Evolutionary conservation across 2,113 vertebrate species (phyloP).

Genomic region (Indri indri): DNA sequence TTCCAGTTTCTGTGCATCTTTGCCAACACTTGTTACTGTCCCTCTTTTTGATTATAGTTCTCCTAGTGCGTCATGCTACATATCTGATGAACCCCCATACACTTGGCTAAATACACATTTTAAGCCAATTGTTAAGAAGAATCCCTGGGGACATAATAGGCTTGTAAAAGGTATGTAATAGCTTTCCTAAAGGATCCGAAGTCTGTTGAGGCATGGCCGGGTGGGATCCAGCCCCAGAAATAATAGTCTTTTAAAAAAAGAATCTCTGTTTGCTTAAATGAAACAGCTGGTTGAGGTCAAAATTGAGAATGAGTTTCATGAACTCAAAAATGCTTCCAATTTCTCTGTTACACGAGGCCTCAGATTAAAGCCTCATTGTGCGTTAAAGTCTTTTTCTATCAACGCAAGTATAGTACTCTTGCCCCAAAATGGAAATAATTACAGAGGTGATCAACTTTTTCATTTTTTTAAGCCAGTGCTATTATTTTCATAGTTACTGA

Average conservation of each 20-base stretch:
- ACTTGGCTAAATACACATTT: not conserved
- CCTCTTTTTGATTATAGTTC: not conserved
- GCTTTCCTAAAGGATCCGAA: not conserved
- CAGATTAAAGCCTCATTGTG: constrained; percentile 24
- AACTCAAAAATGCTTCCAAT: constrained; percentile 52
- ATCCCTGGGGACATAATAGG: not conserved
- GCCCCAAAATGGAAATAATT: constrained; percentile 50
- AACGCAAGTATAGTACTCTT: not conserved
- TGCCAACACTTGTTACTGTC: not conserved
- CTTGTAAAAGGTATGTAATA: not conserved
- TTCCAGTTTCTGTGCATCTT: not conserved
- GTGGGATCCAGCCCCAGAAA: constrained; percentile 9
- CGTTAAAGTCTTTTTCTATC: constrained; percentile 1
- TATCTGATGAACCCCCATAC: not conserved
- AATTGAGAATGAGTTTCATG: constrained; percentile 50
- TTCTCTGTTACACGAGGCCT: constrained; percentile 22
- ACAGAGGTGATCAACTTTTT: constrained; percentile 10
- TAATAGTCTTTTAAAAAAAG: not conserved
- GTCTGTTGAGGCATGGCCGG: not conserved
- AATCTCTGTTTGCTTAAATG: constrained; percentile 35
- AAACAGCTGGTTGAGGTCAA: constrained; percentile 60
- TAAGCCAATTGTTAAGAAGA: constrained; percentile 12
- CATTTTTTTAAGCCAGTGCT: not conserved
- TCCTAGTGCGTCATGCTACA: not conserved
- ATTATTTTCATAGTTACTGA: constrained; percentile 56